These are phyloP conservation scores for Acipenser transmontanus DNA, from an alignment of 2,797 vertebrate genomes.

Conservation along the genomic window DNA sequence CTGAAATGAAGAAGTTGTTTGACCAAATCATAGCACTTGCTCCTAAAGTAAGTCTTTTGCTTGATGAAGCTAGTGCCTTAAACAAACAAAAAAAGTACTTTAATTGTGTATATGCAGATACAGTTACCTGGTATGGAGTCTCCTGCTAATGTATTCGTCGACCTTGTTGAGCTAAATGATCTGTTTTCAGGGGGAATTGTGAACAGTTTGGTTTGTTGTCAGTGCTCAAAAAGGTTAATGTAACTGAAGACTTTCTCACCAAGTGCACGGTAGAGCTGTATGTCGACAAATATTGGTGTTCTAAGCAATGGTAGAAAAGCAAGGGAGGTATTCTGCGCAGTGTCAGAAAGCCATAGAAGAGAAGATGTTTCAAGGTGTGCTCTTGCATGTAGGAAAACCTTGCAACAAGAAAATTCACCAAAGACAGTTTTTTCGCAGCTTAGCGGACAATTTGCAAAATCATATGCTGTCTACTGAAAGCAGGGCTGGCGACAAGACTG, in stretches of 20 bases:
- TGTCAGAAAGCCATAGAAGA: conserved; percentile 12
- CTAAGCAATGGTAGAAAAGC: conserved; percentile 12
- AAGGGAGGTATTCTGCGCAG: conserved; percentile 8
- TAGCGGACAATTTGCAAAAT: conserved; percentile 8
- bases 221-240: neutral
- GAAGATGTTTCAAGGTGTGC: conserved; percentile 13
- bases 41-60: no score
- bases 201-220: neutral
- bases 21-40: no score
- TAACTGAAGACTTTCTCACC: conserved; percentile 2
- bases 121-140: no score
- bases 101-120: no score
- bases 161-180: conserved; percentile 4
- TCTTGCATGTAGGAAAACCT: conserved; percentile 12
- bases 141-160: neutral
- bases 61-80: neutral
- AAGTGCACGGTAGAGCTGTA: conserved; percentile 2
- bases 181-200: neutral
- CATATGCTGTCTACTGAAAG: conserved; percentile 5
- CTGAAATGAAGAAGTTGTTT: no score
- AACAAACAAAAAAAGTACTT: neutral
- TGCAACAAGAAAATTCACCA: conserved; percentile 5
- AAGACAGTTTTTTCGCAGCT: neutral
- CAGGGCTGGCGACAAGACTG: neutral
- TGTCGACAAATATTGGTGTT: conserved; percentile 13